Base-by-base conservation (phyloP, 1,140 invertebrate species). In the Caenorhabditis inopinata region DNA sequence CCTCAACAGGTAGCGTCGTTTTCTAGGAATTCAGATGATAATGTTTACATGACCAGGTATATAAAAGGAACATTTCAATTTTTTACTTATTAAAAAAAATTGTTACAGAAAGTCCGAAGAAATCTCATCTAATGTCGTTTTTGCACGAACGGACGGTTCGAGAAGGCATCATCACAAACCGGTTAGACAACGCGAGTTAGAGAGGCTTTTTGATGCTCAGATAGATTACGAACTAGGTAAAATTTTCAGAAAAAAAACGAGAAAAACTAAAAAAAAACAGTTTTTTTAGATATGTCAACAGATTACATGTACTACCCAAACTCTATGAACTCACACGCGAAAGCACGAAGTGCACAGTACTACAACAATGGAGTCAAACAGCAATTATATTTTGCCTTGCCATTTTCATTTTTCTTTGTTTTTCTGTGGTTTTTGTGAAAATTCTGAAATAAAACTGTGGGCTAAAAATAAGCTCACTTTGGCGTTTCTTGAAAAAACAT, bases 151-250 rank as follows among this genome's bases (percentile, higher is more conserved):
- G 2, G 58, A 68, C n/a, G 58, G 58, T 38, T 18, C 58, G 7
- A 35, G 35, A 9, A 16, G 32, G 16, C 58, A 68, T 2, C 58
- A 68, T 38, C 58, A 68, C 27, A 58, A 58, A 38, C 58, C 58
- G 32, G 32, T 68, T 42, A 42, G 58, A 38, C 58, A 68, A 38
- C 58, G 58, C 4, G 58, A 68, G 32, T 68, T 68, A 32, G 58
- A 68, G 32, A 29, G 58, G 2, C 32, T 68, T 18, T 68, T 68
- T 18, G 58, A 68, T 9, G 58, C 58, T 21, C 58, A 68, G n/a
- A 68, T 68, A 21, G 58, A 68, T 68, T 68, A 68, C 23, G 58
- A 68, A 38, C 27, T 68, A 35, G 58, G 58, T 68, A 18, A 68
- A 18, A 3, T n/a, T 14, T 16, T 32, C 5, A 16, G 9, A 25